These are phyloP conservation scores for Eospalax fontanierii DNA, from an alignment of 2,797 vertebrate species.

Conservation along the genomic window DNA sequence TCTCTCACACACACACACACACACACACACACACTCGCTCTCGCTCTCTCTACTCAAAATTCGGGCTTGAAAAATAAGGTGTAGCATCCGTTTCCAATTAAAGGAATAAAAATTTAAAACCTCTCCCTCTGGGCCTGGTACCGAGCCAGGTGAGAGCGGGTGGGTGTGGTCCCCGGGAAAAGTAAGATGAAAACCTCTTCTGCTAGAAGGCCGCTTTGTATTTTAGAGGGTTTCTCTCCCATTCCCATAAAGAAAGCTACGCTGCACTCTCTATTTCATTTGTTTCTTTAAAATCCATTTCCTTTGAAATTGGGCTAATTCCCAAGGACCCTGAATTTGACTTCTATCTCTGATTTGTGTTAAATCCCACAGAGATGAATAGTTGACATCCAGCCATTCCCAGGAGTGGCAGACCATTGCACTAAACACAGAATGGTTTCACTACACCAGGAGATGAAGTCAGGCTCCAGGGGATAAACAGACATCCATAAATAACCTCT, in stretches of 20 bases:
- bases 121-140: conserved; percentile 68
- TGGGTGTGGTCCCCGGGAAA: conserved; percentile 63
- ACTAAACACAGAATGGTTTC: conserved; percentile 68
- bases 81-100: conserved; percentile 79
- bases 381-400: conserved; percentile 82
- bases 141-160: conserved; percentile 32
- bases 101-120: conserved; percentile 77
- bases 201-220: conserved; percentile 58
- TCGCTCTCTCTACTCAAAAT: neutral
- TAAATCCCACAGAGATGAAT: conserved; percentile 78
- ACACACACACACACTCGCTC: too few species aligned
- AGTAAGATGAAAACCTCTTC: conserved; percentile 61
- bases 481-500: conserved; percentile 82
- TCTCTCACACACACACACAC: too few species aligned
- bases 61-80: conserved; percentile 77
- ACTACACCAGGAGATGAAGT: conserved; percentile 78
- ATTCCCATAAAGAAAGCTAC: conserved; percentile 54
- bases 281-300: conserved; percentile 65
- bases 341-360: conserved; percentile 79
- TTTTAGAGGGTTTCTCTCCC: neutral
- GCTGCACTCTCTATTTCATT: conserved; percentile 2
- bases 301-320: conserved; percentile 68
- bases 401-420: conserved; percentile 76
- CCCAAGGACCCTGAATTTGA: conserved; percentile 22
- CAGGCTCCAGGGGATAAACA: conserved; percentile 84